phyloP scores from a whole-genome alignment of 2,888 invertebrate genomes.

The Ophion ellenae region DNA sequence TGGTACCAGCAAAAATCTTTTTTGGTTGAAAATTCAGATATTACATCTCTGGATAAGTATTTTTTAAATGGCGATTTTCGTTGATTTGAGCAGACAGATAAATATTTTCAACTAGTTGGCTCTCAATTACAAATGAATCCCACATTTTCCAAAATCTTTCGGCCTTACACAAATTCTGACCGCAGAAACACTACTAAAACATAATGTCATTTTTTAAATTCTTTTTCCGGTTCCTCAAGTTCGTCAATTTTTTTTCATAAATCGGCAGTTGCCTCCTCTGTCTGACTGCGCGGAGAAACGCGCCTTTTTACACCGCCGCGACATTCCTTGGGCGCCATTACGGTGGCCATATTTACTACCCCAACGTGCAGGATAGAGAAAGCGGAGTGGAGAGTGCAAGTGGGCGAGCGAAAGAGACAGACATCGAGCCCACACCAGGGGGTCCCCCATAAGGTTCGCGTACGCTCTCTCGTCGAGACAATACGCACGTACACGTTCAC shows the following conservation, averaged over 20 bases:
- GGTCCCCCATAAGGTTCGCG: conserved; percentile 75
- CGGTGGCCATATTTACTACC: conserved; percentile 82
- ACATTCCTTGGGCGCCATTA: conserved; percentile 78
- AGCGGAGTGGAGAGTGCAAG: background rate
- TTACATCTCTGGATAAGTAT: too few species aligned
- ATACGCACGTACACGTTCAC: conserved; percentile 23
- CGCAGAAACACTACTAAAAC: too few species aligned
- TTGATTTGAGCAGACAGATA: too few species aligned
- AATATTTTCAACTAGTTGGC: too few species aligned
- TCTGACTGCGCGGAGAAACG: conserved; percentile 2
- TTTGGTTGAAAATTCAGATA: too few species aligned
- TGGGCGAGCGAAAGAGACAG: conserved; percentile 15
- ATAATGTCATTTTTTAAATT: too few species aligned
- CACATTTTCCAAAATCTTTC: too few species aligned
- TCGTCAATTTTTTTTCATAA: conserved; percentile 3
- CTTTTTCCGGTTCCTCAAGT: too few species aligned
- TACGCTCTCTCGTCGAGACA: conserved; percentile 70
- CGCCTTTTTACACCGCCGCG: conserved; percentile 4
- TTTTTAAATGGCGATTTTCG: too few species aligned
- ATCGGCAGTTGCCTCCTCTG: conserved; percentile 8
- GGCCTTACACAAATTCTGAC: background rate
- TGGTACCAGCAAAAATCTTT: too few species aligned
- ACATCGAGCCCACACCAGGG: conserved; percentile 71
- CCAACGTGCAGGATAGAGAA: conserved; percentile 66
- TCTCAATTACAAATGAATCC: too few species aligned